Evolutionary conservation across 2,797 vertebrate species (phyloP), one percentile per base, ranked within the genome.

Genomic region (Masticophis lateralis): DNA sequence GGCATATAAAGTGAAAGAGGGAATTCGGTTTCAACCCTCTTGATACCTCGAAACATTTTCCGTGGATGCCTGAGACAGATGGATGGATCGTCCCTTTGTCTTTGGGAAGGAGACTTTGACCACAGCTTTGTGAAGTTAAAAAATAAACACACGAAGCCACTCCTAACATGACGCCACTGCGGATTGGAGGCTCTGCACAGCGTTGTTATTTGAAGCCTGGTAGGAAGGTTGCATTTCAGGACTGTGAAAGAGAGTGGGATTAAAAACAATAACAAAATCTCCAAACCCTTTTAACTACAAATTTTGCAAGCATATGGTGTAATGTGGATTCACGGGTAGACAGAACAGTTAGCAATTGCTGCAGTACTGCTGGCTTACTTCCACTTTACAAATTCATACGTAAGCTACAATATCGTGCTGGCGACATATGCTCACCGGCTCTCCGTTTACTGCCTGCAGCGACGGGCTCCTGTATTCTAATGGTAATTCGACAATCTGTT

Each of bases 401-500:
- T 98, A 63, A 97, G 97, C 97, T 98, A 95, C 97, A 98, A 97
- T 97, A 95, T 97, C 95, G 96, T 95, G 97, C 97, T 97, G 97
- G 95, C 97, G 98, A 98, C 98, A 98, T 98, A 98, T 98, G 98
- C 98, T 98, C 96, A 95, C 97, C 90, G 92, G 97, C 97, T 98
- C 97, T 97, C 97, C 98, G 96, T 98, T 98, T 97, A 96, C 97
- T 96, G 97, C 97, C 98, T 97, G 97, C 97, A 98, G 98, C 96
- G 97, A 98, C 90, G 94, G 89, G 95, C 97, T 97, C 97, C 95
- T 97, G 97, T 98, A 98, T 98, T 97, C 97, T 98, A 97, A 98
- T 98, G 98, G 98, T 98, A 98, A 99, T 99, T 98, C 97, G 96
- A 97, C 98, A 98, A 98, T 99, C 98, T 99, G 98, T 95, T 98